Evolutionary conservation across 1,140 invertebrate species (phyloP), one percentile per base, ranked within the genome.

Genomic region (Drosophila pruinosa): DNA sequence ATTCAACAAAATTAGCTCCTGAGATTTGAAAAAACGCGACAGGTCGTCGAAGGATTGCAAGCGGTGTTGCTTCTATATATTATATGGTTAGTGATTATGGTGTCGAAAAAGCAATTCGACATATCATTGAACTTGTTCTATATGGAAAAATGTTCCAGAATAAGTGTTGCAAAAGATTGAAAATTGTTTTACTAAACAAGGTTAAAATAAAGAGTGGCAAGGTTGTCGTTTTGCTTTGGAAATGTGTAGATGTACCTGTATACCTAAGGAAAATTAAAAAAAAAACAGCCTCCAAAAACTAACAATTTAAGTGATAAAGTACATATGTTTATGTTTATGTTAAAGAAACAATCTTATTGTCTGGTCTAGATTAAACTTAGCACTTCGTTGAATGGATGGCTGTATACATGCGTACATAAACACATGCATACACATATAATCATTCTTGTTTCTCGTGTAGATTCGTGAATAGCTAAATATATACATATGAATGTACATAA

Each of bases 211-310:
- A 12, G 22, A 19, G 26, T 65, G 52, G 62, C 28, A 57, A 36
- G 52, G 22, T 14, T 34, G 26, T 38, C 12, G 14, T 12, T 61
- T 61, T 47, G 17, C 28, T 34, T 31, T 64, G 24, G 50, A 64
- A 48, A 39, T 62, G 26, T 57, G 15, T 57, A 47, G 26, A 56
- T 64, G 34, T 36, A 38, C 21, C 10, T 57, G 43, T 36, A 38
- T 65, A 15, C 17, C 12, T 21, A 28, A 52, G 4, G 28, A 50
- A 50, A 65, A 68, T 52, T 43, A 50, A 52, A 43, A 26, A 24
- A 24, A 39, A 26, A 7, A 6, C 7, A 56, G 45, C 3, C 2
- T 64, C 3, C 2, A 19, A 52, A 59, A 36, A n/a, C 17, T 0
- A 15, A n/a, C 4, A n/a, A 12, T 8, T 24, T 15, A 57, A 28